Evolutionary conservation across 2,888 invertebrate species (phyloP).

Genomic region (Xiphydria camelus): DNA sequence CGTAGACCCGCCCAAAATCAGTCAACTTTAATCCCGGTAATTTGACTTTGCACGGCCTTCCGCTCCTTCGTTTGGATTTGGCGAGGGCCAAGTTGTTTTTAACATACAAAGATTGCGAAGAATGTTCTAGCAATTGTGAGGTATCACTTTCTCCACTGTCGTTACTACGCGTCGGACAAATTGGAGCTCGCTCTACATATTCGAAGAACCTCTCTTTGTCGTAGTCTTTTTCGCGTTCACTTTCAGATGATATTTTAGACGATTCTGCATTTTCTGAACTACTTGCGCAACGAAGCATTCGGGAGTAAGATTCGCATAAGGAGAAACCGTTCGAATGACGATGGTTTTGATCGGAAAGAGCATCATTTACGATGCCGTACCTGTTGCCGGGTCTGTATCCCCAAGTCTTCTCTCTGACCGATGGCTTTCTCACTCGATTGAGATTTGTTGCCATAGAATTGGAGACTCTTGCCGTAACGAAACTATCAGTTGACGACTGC

Average conservation of each 20-base stretch:
- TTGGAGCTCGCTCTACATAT: background rate
- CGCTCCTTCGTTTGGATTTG: constrained; percentile 8
- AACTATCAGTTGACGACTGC: constrained; percentile 9
- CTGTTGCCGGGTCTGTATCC: constrained; percentile 47
- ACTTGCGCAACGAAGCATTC: background rate
- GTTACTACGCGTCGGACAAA: background rate
- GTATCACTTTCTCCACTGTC: constrained; percentile 14
- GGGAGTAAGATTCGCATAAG: background rate
- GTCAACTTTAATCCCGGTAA: constrained; percentile 15
- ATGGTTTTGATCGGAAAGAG: constrained; percentile 5
- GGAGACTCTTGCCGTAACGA: background rate
- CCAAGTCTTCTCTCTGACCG: constrained; percentile 30
- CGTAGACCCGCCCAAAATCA: background rate
- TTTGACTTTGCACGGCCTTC: constrained; percentile 21
- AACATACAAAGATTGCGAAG: constrained; percentile 29
- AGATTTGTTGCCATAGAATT: background rate
- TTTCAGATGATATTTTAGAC: too few species aligned
- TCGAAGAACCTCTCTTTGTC: background rate
- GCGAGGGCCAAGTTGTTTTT: constrained; percentile 26
- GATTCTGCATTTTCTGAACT: too few species aligned
- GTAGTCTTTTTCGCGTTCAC: background rate
- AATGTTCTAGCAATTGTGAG: constrained; percentile 23
- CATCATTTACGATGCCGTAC: constrained; percentile 29
- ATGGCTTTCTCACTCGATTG: constrained; percentile 18
- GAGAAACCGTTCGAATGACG: too few species aligned